Percentiles rank a stretch among this genome's conserved stretches.
phyloP scores from a whole-genome alignment of 2,797 vertebrate genomes.

The Pseudotriccus pelzelni region DNA sequence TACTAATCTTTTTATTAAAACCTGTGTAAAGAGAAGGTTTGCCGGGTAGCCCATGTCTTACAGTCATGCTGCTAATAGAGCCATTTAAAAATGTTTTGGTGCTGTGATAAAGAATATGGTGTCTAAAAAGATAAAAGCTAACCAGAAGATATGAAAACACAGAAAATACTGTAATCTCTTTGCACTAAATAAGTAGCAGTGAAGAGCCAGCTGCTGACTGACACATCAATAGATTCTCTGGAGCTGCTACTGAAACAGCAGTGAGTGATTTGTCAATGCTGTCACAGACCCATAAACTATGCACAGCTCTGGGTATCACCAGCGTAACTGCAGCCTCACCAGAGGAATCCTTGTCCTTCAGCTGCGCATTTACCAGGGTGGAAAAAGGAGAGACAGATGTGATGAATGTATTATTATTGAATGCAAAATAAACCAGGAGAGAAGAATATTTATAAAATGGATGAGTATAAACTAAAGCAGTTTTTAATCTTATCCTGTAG shows the following conservation, averaged over 20 bases:
- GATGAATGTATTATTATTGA: neutral
- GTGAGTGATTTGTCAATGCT: neutral
- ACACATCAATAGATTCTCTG: neutral
- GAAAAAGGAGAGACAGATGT: neutral
- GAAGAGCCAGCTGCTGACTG: neutral
- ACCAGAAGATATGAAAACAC: neutral
- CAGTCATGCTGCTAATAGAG: neutral
- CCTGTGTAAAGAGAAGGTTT: neutral
- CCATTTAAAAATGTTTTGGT: neutral
- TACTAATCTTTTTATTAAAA: neutral
- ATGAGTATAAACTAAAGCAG: neutral
- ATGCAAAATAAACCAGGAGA: neutral
- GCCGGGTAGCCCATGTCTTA: neutral
- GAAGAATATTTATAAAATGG: neutral
- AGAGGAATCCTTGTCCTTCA: neutral
- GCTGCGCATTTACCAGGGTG: neutral
- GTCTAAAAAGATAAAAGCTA: neutral
- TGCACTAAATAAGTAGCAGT: neutral
- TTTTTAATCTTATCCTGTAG: neutral
- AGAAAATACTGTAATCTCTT: neutral
- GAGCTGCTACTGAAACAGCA: neutral
- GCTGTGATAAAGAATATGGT: neutral
- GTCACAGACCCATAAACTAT: neutral
- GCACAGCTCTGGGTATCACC: neutral
- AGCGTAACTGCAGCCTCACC: neutral